Base-by-base conservation (phyloP, 1,140 invertebrate species). In the Oedothorax gibbosus region DNA sequence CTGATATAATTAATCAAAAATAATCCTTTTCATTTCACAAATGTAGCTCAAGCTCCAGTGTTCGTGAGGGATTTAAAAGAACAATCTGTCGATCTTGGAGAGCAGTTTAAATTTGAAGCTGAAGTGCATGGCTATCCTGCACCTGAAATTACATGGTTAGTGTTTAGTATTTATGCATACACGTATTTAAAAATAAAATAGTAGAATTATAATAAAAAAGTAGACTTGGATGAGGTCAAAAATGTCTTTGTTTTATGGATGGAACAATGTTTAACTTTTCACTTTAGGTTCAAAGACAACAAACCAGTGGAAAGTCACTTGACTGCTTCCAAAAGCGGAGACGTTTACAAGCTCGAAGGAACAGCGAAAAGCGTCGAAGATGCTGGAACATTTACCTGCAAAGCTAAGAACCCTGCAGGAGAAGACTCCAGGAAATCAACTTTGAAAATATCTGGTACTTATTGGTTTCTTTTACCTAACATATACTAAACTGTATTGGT, bases 51-150 rank as follows among this genome's bases (percentile, higher is more conserved):
- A 71, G 54, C 65, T 18, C 83, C 83, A 21, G 73, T 71, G n/a
- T 78, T 85, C 62, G 83, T 65, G 2, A 77, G 56, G 53, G 83
- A 78, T n/a, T 20, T 57, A 12, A 64, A 68, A 54, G 73, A 85
- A 51, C 83, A 85, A 35, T 69, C 73, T 21, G 51, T 72, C 0
- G 83, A 86, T 89, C 95, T 96, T 90, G 95, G 94, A 6, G 92
- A 96, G 49, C 57, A 73, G 53, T 91, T 94, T 11, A 91, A 91
- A 62, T 96, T 95, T 88, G 93, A 94, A 77, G 93, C 96, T 56
- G 88, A 89, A 69, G 88, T 91, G 4, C 79, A 69, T 57, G 90
- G 90, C 18, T 90, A 88, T 81, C 91, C 91, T 11, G 87, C 87
- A 21, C 89, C 89, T 53, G 86, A 87, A 66, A 87, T 91, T 10